Base-by-base conservation (phyloP, 2,113 vertebrate species). In the Apus apus region DNA sequence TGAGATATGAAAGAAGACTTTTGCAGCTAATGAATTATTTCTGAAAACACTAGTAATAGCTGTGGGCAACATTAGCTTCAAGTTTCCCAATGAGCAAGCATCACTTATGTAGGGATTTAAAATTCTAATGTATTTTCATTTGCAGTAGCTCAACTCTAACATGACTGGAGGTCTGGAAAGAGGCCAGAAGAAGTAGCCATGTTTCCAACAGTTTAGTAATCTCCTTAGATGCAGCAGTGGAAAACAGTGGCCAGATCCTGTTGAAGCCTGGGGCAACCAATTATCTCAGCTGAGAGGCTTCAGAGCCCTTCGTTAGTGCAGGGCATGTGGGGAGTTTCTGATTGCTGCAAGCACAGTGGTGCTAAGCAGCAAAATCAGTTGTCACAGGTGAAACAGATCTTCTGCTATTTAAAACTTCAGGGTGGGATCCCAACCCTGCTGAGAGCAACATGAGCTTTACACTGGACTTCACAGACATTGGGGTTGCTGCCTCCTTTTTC, bases 1-100 rank as follows among this genome's bases (percentile, higher is more conserved):
- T 43, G 56, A 90, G 82, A 94, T 36, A 65, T 11, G 32, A 48
- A 81, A 60, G 76, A 84, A 92, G 53, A 54, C 88, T 86, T 96
- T 93, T 95, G 61, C 85, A 93, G 65, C 66, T 96, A 94, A 94
- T 96, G 32, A 94, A 96, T 96, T 95, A 94, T 94, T 97, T 96
- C 90, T 96, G 85, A 95, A 96, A 95, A 81, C 90, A 88, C 27
- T 75, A 50, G 79, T 93, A 89, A 72, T 93, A 90, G 90, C 79
- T 94, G 70, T 90, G 75, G 93, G 93, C 85, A 88, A 78, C 53
- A 57, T 90, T 92, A 94, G 57, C 92, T 93, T 93, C 75, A 64
- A 75, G 90, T 81, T 94, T 94, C 68, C 93, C 92, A 92, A 90
- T 88, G 88, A 96, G 61, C 85, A 94, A 80, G 94, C 67, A 53